Evolutionary conservation across 2,888 invertebrate species (phyloP), one percentile per base, ranked within the genome.

Genomic region (Arctia plantaginis): DNA sequence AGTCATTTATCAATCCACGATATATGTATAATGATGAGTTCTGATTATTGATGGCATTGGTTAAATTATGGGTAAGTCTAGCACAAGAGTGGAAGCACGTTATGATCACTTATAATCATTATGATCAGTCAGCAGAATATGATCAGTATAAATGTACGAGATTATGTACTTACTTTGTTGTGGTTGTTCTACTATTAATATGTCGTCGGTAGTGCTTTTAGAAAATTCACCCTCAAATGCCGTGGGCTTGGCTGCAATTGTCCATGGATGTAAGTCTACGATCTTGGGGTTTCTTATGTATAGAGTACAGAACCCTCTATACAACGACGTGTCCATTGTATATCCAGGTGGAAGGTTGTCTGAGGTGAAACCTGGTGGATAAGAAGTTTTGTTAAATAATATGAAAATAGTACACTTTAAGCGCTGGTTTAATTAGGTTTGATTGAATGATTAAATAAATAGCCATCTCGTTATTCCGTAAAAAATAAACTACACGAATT

Each of bases 201-300:
- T 77, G 18, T 86, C 82, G 8, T 75, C 78, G 0, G 90, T 80
- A 13, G 83, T 79, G 55, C 73, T 74, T 59, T 83, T 85, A 30
- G 85, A 74, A 15, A 92, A 69, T 82, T 94, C 94, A 0, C 74
- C 77, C 8, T 87, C 83, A 2, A 85, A 84, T 0, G 91, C 92
- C 0, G 33, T 71, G 59, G 92, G 73, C 80, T 85, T 91, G 51
- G 90, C 91, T 3, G 86, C 91, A 12, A 94, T 86, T 2, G 92
- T 91, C 94, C 94, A 95, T 0, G 93, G 92, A 10, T 88, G 89
- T 23, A 81, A 71, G 68, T 95, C 93, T 33, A 90, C 59, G 1
- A 81, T 79, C 0, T 77, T 80, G 0, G 92, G 89, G 15, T 75
- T 44, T 0, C 33, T 8, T 3, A 92, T 86, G 1, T 47, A 23